Evolutionary conservation across 2,113 vertebrate genomes (phyloP), one percentile per base, ranked within the genome.

Genomic region (Corynorhinus townsendii): DNA sequence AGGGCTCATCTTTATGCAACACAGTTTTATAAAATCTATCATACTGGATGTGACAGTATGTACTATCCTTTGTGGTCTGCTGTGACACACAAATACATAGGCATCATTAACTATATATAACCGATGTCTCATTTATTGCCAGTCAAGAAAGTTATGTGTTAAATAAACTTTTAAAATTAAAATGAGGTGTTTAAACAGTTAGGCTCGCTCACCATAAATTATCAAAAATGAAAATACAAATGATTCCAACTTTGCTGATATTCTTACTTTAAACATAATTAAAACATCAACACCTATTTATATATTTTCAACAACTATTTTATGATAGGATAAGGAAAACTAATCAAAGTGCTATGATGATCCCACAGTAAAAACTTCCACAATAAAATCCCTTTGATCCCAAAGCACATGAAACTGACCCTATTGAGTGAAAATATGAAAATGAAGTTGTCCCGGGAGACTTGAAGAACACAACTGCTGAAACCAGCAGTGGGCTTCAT

Each of bases 101-200:
- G 95, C 92, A 97, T 98, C 98, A 97, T 98, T 98, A 98, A 98
- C 98, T 98, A 98, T 90, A 98, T 98, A 98, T 90, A 98, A 97
- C 86, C 94, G 97, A 62, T 96, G 89, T 72, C 59, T 98, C 96
- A 97, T 96, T 98, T 96, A 97, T 98, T 98, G 97, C 77, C 89
- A 97, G 91, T 96, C 94, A 98, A 97, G 96, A 90, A 97, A 96
- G 73, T 95, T 97, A 96, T 88, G 59, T 93, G 95, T 96, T 92
- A 97, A 96, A 97, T 94, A 96, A 47, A 97, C 93, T 96, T 89
- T 83, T 95, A 96, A 97, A 98, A 97, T 97, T 96, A 96, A 98
- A 98, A 97, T 94, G 89, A 97, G 95, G 47, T 91, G 28, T 97
- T 97, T 97, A 96, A 97, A 98, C 88, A 97, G 93, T 89, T 95